Evolutionary conservation across 2,797 vertebrate genomes (phyloP).

Genomic region (Apodemus agrarius): DNA sequence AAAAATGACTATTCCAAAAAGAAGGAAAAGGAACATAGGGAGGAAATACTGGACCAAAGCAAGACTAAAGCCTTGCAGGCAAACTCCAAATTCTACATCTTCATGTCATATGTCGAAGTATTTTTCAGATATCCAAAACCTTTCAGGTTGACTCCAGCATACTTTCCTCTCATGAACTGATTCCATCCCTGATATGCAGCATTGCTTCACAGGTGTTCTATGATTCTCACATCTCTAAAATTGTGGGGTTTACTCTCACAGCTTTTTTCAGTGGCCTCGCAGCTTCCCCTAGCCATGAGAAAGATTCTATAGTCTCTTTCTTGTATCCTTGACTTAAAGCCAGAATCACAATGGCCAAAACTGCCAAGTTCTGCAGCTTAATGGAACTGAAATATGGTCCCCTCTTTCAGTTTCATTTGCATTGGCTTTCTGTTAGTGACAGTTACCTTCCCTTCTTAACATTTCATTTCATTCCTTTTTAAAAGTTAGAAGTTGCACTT

Average conservation of each 20-base stretch:
- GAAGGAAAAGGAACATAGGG: background rate
- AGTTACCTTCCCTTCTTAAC: background rate
- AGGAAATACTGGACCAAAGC: background rate
- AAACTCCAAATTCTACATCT: background rate
- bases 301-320: background rate
- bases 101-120: too few relatives aligned
- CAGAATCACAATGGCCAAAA: background rate
- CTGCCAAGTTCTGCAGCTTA: background rate
- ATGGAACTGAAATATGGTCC: background rate
- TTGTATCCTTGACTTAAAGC: background rate
- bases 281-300: background rate
- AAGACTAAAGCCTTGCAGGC: background rate
- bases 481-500: background rate
- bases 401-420: background rate
- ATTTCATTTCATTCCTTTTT: background rate
- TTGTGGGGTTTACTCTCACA: background rate
- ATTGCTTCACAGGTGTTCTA: background rate
- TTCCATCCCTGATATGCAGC: background rate
- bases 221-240: background rate
- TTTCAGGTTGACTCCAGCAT: too few relatives aligned
- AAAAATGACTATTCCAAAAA: too few relatives aligned
- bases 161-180: too few relatives aligned
- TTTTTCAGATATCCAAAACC: too few relatives aligned
- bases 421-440: background rate
- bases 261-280: background rate